phyloP scores from a whole-genome alignment of 2,888 invertebrate species.

The Dinocampus coccinellae region DNA sequence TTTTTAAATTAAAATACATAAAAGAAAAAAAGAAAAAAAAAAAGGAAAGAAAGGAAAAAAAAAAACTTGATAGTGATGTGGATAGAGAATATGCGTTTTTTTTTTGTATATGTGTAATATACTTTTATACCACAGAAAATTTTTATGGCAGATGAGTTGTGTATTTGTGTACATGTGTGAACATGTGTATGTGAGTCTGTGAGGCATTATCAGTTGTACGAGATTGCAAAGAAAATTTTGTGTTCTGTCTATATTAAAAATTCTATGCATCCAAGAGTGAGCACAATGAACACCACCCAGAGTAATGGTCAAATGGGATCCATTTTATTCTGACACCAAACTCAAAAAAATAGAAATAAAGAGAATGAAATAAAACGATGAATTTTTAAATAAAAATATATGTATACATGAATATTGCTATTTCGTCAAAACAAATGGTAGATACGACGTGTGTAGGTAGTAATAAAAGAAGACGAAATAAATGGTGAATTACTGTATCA shows the following conservation, averaged over 20 bases:
- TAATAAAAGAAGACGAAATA: neutral
- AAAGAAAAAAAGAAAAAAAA: neutral
- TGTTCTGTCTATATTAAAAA: conserved; percentile 43
- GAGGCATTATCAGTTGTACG: neutral
- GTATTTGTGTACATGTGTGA: neutral
- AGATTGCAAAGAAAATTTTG: conserved; percentile 31
- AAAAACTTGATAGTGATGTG: no score
- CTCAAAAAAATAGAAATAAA: neutral
- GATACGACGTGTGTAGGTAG: neutral
- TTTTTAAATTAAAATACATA: no score
- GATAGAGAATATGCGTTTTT: no score
- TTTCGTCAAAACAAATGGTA: neutral
- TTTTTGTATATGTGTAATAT: conserved; percentile 4
- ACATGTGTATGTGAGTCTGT: neutral
- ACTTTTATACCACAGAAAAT: neutral
- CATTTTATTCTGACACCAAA: neutral
- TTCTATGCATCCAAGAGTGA: conserved; percentile 45
- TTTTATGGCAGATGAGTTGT: neutral
- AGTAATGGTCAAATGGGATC: conserved; percentile 43
- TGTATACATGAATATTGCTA: conserved; percentile 2
- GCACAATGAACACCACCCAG: conserved; percentile 36
- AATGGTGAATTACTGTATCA: neutral
- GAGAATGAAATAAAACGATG: neutral
- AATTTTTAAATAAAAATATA: neutral
- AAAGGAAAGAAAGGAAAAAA: no score